These are phyloP conservation scores for Zosterops japonicus DNA, from an alignment of 2,113 vertebrate species.

Conservation along the genomic window DNA sequence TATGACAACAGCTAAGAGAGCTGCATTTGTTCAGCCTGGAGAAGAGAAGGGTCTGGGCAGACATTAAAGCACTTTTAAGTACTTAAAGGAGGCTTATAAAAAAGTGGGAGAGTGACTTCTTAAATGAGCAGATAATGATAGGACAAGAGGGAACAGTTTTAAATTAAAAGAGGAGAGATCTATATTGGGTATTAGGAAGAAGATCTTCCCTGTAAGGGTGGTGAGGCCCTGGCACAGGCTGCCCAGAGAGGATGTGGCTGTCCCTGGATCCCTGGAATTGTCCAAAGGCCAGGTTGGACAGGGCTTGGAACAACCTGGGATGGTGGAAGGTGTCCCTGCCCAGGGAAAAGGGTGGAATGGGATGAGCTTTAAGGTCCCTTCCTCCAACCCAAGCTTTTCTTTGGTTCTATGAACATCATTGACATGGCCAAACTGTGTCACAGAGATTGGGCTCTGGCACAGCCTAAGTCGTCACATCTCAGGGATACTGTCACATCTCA, in stretches of 20 bases:
- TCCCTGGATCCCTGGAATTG: background rate
- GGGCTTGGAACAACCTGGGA: background rate
- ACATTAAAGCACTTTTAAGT: background rate
- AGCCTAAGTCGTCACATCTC: background rate
- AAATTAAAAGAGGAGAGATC: background rate
- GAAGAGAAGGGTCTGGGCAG: background rate
- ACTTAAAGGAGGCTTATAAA: background rate
- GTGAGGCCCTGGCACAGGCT: accelerated
- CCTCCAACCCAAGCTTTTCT: background rate
- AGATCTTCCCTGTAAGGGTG: background rate
- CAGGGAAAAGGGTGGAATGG: background rate
- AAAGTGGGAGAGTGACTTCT: background rate
- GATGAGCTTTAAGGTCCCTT: background rate
- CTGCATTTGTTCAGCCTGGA: background rate
- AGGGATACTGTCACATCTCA: background rate
- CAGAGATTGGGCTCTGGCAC: accelerated
- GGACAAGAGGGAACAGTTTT: background rate
- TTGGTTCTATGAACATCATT: background rate
- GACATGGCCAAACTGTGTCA: background rate
- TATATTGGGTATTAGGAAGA: background rate
- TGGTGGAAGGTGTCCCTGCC: background rate
- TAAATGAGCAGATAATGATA: background rate
- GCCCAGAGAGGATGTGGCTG: background rate
- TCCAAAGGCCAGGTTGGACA: accelerated
- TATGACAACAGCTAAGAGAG: background rate